Evolutionary conservation across 2,888 invertebrate species (phyloP).

Genomic region (Allophyes oxyacanthae): DNA sequence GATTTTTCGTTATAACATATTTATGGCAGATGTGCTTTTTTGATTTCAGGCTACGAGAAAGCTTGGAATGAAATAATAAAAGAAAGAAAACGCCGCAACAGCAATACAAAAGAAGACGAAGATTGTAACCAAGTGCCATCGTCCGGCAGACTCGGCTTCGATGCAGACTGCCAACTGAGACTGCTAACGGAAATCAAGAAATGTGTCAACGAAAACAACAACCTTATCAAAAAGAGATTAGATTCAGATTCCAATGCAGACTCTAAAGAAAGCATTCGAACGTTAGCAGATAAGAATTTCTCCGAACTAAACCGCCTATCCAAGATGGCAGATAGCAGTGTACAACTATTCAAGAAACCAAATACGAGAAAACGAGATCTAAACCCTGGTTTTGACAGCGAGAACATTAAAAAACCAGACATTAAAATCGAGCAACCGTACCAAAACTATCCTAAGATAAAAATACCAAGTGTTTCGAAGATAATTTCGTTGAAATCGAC

Average conservation of each 20-base stretch:
- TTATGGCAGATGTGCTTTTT: neutral
- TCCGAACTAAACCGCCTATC: slow-evolving; percentile 82
- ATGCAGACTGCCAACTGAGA: slow-evolving; percentile 76
- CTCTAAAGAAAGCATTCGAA: slow-evolving; percentile 73
- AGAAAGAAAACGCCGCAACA: slow-evolving; percentile 90
- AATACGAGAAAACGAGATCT: slow-evolving; percentile 76
- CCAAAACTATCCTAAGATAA: slow-evolving; percentile 71
- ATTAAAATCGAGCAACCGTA: slow-evolving; percentile 57
- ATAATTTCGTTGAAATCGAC: slow-evolving; percentile 78
- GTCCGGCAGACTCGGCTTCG: slow-evolving; percentile 58
- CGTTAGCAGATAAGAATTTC: slow-evolving; percentile 84
- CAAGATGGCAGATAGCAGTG: slow-evolving; percentile 84
- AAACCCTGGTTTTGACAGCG: slow-evolving; percentile 80
- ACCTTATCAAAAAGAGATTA: slow-evolving; percentile 80
- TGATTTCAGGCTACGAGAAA: slow-evolving; percentile 89
- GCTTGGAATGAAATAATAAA: slow-evolving; percentile 91
- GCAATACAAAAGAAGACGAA: slow-evolving; percentile 64
- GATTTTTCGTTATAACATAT: neutral
- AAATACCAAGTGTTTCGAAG: slow-evolving; percentile 81
- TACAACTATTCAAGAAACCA: slow-evolving; percentile 80
- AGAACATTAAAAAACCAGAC: slow-evolving; percentile 58
- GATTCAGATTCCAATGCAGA: slow-evolving; percentile 61
- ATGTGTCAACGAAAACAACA: slow-evolving; percentile 82
- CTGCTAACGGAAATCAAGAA: slow-evolving; percentile 83
- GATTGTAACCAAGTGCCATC: slow-evolving; percentile 42